Evolutionary conservation across 92 coral and sea anemone genomes (phyloP), one percentile per base, ranked within the genome.

Genomic region (Hydrozoanthus gracilis): DNA sequence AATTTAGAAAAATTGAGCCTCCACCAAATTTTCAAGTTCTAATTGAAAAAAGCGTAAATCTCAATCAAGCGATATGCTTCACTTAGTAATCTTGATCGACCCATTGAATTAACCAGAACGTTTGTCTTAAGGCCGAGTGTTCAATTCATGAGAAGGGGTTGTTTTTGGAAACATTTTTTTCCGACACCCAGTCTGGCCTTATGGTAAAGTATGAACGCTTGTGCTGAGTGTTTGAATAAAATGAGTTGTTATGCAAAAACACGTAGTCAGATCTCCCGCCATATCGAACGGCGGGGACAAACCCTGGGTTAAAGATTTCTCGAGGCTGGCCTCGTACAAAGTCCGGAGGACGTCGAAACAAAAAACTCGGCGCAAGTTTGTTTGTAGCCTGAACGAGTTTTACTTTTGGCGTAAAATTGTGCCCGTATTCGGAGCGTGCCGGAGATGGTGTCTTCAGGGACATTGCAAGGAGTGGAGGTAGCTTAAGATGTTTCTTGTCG

Each of bases 141-240:
- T 27, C 39, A 27, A 27, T 27, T 27, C 39, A 5, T 74, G 98
- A 96, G 60, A 96, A 96, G 4, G 98, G 96, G 49, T 96, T 96
- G 91, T 94, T 94, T 75, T 96, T 96, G 49, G 96, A 71, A 3
- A 96, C 96, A 11, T 77, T 51, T 62, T 82, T 91, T 83, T 96
- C 98, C 27, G 98, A 96, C 67, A 92, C 96, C 98, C 98, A 96
- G 48, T 96, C 98, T 17, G 94, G 93, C 67, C 95, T 90, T 9
- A 96, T 86, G 54, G 98, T 96, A 77, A 92, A 96, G 86, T 96
- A 96, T 6, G 88, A 73, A 15, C 92, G 82, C 8, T 71, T 39
- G 17, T 83, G 52, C 17, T 73, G 88, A 45, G 91, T 84, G 61
- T 77, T 87, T 20, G 83, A 82, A 84, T 94, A 96, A 86, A 96